Conservation (phyloP, 2,888 invertebrate species). For the Pristionchus maxplancki region DNA sequence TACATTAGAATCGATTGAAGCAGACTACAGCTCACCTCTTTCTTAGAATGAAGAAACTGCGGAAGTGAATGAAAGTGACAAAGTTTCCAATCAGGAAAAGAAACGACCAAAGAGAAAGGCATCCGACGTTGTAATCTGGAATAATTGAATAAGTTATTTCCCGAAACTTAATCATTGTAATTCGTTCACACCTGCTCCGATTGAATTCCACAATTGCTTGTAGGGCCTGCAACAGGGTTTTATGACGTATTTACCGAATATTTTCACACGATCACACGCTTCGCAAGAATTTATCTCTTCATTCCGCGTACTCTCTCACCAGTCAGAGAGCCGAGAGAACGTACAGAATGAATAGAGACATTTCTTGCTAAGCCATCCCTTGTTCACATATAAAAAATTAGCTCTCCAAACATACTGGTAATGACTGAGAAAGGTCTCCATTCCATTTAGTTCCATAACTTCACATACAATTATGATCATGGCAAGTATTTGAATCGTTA, state of each 20-base stretch:
- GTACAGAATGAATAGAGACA: too few species aligned
- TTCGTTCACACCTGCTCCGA: background rate
- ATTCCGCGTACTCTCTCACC: too few species aligned
- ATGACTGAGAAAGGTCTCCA: background rate
- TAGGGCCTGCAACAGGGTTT: background rate
- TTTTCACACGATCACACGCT: background rate
- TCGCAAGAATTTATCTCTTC: too few species aligned
- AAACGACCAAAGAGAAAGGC: background rate
- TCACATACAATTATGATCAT: background rate
- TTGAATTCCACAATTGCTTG: background rate
- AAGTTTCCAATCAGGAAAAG: conserved; percentile 6
- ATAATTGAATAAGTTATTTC: background rate
- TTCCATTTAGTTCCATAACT: background rate
- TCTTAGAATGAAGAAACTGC: background rate
- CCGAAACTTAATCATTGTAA: background rate
- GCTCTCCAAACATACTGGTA: background rate
- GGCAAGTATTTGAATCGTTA: background rate
- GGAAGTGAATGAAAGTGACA: background rate
- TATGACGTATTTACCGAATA: too few species aligned
- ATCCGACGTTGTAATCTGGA: background rate
- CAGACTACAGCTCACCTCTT: background rate
- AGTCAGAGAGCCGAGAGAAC: too few species aligned
- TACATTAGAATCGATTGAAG: too few species aligned
- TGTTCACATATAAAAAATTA: too few species aligned
- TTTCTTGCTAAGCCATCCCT: too few species aligned